These are phyloP conservation scores for Phengaris alcon DNA, from an alignment of 2,888 invertebrate species.

Conservation along the genomic window DNA sequence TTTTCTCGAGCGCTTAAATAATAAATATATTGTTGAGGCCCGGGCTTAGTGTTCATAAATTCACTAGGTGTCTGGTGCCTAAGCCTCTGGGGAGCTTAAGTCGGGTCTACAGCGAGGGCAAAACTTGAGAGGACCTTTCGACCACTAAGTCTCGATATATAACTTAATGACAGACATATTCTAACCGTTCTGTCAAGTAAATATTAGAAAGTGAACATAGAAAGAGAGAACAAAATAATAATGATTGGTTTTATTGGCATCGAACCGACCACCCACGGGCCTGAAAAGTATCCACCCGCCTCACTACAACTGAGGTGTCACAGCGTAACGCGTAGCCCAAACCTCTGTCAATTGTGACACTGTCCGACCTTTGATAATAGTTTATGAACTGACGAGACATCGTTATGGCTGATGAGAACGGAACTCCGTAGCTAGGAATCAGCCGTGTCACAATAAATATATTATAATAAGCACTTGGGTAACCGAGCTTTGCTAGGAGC, in stretches of 20 bases:
- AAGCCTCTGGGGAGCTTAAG: background rate
- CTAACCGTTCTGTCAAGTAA: background rate
- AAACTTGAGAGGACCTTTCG: background rate
- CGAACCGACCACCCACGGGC: background rate
- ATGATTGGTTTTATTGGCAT: background rate
- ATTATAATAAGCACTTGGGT: too few species aligned
- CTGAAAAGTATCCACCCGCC: background rate
- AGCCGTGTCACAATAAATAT: too few species aligned
- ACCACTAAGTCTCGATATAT: background rate
- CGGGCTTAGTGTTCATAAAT: constrained; percentile 1
- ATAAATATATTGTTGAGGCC: constrained; percentile 21
- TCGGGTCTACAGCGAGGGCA: background rate
- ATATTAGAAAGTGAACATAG: background rate
- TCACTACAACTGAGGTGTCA: background rate
- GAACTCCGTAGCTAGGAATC: too few species aligned
- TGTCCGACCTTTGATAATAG: too few species aligned
- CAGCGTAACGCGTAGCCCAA: background rate
- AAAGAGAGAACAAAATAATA: background rate
- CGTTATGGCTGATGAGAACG: too few species aligned
- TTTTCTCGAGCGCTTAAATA: constrained; percentile 8
- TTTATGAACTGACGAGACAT: too few species aligned
- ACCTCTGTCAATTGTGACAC: too few species aligned
- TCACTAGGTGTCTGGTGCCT: background rate
- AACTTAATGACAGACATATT: background rate
- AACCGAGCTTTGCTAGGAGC: too few species aligned